These are phyloP conservation scores for Blastobasis lacticolella DNA, from an alignment of 2,888 invertebrate species.

Conservation along the genomic window DNA sequence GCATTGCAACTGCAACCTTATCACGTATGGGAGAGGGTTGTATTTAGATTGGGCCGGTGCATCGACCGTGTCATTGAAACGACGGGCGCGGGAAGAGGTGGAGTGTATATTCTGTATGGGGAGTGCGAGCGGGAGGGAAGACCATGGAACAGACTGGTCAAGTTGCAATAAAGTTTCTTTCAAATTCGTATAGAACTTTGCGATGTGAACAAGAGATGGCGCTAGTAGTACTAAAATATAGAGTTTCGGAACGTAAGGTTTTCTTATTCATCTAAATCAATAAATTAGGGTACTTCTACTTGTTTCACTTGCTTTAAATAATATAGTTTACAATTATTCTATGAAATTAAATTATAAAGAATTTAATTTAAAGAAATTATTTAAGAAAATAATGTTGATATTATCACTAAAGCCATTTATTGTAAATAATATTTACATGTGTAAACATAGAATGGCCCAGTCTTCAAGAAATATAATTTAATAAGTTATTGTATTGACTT, in stretches of 20 bases:
- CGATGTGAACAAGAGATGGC: constrained; percentile 53
- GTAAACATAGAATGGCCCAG: not conserved
- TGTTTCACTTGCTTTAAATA: not conserved
- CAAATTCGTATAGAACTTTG: constrained; percentile 43
- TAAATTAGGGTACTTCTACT: not conserved
- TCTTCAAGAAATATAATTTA: not conserved
- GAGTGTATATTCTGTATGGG: constrained; percentile 25
- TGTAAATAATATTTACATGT: not conserved
- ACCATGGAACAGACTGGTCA: constrained; percentile 41
- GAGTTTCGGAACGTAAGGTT: not conserved
- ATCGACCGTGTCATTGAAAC: constrained; percentile 33
- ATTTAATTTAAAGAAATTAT: not conserved
- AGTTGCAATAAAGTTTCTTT: constrained; percentile 48
- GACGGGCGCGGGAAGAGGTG: constrained; percentile 36
- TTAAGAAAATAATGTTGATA: not conserved
- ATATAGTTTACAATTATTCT: not conserved
- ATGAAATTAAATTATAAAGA: not conserved
- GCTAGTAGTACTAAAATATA: constrained; percentile 31
- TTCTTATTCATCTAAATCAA: not conserved
- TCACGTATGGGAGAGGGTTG: constrained; percentile 37
- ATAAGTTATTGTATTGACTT: too few species aligned
- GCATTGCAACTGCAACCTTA: constrained; percentile 69
- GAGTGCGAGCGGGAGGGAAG: constrained; percentile 37
- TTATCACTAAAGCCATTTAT: not conserved
- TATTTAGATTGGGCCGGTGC: constrained; percentile 42